Evolutionary conservation across 2,888 invertebrate species (phyloP).

Genomic region (Tridacna crocea): DNA sequence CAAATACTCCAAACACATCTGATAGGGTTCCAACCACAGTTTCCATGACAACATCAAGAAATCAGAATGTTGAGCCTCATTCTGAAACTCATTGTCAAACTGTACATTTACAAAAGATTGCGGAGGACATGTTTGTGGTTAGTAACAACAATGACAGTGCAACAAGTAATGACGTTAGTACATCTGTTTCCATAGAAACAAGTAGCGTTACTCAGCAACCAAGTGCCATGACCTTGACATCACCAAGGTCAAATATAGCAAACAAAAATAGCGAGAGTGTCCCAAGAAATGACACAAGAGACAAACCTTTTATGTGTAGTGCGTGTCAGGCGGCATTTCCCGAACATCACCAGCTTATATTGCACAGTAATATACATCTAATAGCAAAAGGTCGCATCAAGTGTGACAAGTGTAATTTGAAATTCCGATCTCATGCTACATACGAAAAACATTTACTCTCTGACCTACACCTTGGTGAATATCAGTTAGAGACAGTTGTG

Average conservation of each 20-base stretch:
- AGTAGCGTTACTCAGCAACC: background rate
- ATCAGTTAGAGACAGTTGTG: constrained; percentile 54
- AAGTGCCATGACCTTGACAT: constrained; percentile 4
- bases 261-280: background rate
- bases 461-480: constrained; percentile 95
- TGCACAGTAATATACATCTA: constrained; percentile 98
- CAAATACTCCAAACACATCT: constrained; percentile 7
- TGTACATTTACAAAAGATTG: constrained; percentile 19
- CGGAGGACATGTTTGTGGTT: constrained; percentile 29
- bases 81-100: background rate
- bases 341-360: constrained; percentile 93
- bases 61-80: background rate
- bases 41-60: background rate
- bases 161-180: background rate
- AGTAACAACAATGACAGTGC: background rate
- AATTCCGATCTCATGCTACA: constrained; percentile 95
- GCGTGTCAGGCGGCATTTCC: constrained; percentile 62
- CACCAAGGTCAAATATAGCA: background rate
- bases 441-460: constrained; percentile 97
- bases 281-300: background rate
- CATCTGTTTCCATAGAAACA: background rate
- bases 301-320: constrained; percentile 35
- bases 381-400: constrained; percentile 94
- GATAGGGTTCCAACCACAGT: background rate
- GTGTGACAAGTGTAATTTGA: constrained; percentile 95